phyloP scores from a whole-genome alignment of 2,888 invertebrate genomes.

The Parnassius mnemosyne region DNA sequence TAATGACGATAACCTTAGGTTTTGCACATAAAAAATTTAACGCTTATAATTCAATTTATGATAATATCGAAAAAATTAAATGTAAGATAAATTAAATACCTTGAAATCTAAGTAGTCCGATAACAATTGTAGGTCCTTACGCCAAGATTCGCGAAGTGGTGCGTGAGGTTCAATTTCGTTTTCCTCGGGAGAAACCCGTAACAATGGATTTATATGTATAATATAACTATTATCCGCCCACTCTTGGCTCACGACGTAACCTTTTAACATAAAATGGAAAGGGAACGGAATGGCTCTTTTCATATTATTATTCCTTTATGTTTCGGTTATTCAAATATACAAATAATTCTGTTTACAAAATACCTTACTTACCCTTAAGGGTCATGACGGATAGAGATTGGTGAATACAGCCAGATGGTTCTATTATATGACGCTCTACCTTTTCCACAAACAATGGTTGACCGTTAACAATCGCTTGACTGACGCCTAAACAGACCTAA shows the following conservation, averaged over 20 bases:
- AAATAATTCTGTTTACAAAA: conserved; percentile 5
- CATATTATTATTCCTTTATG: conserved; percentile 16
- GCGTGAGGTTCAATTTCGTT: conserved; percentile 64
- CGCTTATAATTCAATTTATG: no score
- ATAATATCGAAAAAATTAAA: neutral
- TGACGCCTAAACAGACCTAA: conserved; percentile 76
- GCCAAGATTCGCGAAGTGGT: conserved; percentile 76
- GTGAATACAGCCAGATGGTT: conserved; percentile 76
- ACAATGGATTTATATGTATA: conserved; percentile 80
- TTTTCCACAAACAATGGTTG: conserved; percentile 77
- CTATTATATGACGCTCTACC: conserved; percentile 80
- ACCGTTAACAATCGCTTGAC: conserved; percentile 74
- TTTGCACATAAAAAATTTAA: no score
- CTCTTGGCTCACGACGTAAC: conserved; percentile 81
- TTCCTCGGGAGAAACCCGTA: conserved; percentile 54
- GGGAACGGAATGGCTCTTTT: conserved; percentile 13
- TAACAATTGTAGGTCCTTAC: conserved; percentile 80
- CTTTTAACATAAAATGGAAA: conserved; percentile 43
- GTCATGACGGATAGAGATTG: conserved; percentile 78
- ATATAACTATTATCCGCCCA: conserved; percentile 81
- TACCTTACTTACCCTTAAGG: conserved; percentile 61
- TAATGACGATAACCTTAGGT: no score
- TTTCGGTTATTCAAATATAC: conserved; percentile 16
- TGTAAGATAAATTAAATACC: conserved; percentile 51
- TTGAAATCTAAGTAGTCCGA: conserved; percentile 83